Evolutionary conservation across 1,140 invertebrate species (phyloP).

Genomic region (Diabrotica virgifera): DNA sequence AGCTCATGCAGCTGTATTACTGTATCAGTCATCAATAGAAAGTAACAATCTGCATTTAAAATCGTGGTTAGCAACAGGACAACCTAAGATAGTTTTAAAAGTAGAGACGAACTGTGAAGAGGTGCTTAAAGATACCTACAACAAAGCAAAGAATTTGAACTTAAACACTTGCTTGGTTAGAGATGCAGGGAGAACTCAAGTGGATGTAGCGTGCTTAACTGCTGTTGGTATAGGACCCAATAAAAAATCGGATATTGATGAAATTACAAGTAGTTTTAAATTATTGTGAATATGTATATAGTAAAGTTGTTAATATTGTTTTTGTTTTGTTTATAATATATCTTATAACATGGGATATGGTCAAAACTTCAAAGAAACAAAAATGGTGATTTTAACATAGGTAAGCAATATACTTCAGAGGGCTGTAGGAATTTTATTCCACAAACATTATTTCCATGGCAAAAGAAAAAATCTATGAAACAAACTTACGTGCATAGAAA

Average conservation of each 20-base stretch:
- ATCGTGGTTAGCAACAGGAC: conserved; percentile 65
- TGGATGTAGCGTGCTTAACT: conserved; percentile 64
- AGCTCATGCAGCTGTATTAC: conserved; percentile 72
- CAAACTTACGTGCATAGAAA: too few species aligned
- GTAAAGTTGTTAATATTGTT: too few species aligned
- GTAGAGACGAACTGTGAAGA: conserved; percentile 52
- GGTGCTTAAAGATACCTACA: conserved; percentile 53
- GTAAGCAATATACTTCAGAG: too few species aligned
- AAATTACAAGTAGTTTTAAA: conserved; percentile 68
- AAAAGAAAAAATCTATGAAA: too few species aligned
- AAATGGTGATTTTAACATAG: too few species aligned
- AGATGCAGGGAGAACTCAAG: conserved; percentile 78
- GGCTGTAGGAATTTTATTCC: too few species aligned
- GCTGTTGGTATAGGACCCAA: conserved; percentile 77
- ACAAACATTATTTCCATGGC: too few species aligned
- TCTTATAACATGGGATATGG: too few species aligned
- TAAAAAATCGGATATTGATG: conserved; percentile 58
- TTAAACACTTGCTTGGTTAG: conserved; percentile 63
- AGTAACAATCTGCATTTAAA: conserved; percentile 52
- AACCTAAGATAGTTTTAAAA: conserved; percentile 72
- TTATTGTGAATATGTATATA: conserved; percentile 18
- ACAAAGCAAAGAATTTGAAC: conserved; percentile 54
- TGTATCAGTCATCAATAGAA: conserved; percentile 56
- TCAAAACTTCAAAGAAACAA: too few species aligned
- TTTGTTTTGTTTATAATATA: conserved; percentile 23